Percentiles rank a stretch among this genome's conserved stretches.
phyloP scores from a whole-genome alignment of 2,888 invertebrate species.

The Eristalis tenax region DNA sequence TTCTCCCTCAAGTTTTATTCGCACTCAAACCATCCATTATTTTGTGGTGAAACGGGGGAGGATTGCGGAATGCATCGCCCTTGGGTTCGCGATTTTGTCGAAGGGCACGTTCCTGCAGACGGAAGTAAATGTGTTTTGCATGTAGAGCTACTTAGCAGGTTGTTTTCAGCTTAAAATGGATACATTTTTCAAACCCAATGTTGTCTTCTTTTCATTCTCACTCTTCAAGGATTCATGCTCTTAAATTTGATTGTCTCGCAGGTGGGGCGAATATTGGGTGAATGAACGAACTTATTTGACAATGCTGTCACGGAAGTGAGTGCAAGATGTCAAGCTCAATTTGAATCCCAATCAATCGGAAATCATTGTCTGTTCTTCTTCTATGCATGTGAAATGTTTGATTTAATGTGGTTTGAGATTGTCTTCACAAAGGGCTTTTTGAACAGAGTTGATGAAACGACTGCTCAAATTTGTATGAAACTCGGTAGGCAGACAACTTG shows the following conservation, averaged over 20 bases:
- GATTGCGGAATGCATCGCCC: constrained; percentile 2
- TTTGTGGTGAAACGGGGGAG: not conserved
- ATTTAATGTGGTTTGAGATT: not conserved
- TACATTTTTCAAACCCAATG: constrained; percentile 16
- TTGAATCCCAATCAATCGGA: not conserved
- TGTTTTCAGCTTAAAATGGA: constrained; percentile 16
- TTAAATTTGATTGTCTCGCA: not conserved
- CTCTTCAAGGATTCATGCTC: not conserved
- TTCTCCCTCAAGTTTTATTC: not conserved
- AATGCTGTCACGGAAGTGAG: not conserved
- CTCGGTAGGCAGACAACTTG: no score
- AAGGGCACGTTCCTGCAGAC: constrained; percentile 26
- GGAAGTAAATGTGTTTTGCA: constrained; percentile 18
- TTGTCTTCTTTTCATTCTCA: not conserved
- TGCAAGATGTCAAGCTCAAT: not conserved
- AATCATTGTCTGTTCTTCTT: not conserved
- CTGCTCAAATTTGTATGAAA: no score
- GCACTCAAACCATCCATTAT: not conserved
- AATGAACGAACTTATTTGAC: not conserved
- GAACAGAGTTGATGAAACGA: no score
- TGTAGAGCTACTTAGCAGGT: constrained; percentile 16
- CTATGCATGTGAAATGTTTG: not conserved
- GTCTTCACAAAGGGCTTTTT: no score
- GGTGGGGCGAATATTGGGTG: not conserved
- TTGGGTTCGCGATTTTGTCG: constrained; percentile 4